Conservation (phyloP, 2,113 vertebrate genomes). For the Hippopotamus amphibius region DNA sequence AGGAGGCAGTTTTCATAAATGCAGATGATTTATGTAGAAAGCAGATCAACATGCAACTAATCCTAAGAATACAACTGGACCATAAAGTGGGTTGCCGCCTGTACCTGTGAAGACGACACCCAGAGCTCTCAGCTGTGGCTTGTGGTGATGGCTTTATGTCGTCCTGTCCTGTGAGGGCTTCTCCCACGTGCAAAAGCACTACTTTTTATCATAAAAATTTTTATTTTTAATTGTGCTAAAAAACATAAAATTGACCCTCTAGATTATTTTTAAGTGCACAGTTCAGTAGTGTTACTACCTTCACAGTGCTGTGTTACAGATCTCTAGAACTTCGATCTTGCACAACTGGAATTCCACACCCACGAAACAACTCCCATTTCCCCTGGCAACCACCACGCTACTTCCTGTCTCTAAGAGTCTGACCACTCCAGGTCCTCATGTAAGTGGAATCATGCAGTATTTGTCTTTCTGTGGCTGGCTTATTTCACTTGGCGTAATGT, state of each 20-base stretch:
- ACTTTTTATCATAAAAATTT: not conserved
- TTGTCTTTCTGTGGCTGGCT: not conserved
- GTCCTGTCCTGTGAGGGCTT: rapidly evolving
- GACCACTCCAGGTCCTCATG: not conserved
- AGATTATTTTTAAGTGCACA: not conserved
- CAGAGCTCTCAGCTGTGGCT: rapidly evolving
- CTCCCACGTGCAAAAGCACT: not conserved
- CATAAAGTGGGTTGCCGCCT: rapidly evolving
- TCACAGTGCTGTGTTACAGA: rapidly evolving
- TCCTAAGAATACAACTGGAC: rapidly evolving
- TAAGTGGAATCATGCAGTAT: rapidly evolving
- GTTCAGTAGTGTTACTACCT: not conserved
- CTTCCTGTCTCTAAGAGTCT: not conserved
- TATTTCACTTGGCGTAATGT: not conserved
- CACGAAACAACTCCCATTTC: not conserved
- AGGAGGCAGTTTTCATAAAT: not conserved
- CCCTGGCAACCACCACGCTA: rapidly evolving
- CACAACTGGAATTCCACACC: not conserved
- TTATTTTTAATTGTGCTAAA: not conserved
- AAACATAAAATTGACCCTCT: not conserved
- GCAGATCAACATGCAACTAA: not conserved
- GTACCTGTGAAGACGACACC: rapidly evolving
- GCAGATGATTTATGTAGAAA: not conserved
- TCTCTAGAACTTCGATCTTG: not conserved
- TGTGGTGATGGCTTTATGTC: rapidly evolving